These are phyloP conservation scores for Podarcis lilfordi DNA, from an alignment of 2,797 vertebrate genomes.

Conservation along the genomic window DNA sequence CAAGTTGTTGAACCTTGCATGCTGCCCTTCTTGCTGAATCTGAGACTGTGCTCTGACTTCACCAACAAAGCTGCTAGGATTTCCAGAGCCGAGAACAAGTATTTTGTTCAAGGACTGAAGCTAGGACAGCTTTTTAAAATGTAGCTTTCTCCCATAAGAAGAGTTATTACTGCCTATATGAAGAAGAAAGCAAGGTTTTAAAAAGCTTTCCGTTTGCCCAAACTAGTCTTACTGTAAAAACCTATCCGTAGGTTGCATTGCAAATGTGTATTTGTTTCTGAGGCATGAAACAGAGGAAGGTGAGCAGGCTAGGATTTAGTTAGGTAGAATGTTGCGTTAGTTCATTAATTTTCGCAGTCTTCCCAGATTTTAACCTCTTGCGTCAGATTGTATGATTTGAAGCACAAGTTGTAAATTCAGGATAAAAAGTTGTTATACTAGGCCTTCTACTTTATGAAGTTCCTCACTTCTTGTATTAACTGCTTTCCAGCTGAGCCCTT, in stretches of 20 bases:
- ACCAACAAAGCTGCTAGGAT: no score
- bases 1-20: no score
- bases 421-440: slow-evolving; percentile 63
- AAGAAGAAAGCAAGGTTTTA: slow-evolving; percentile 62
- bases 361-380: slow-evolving; percentile 49
- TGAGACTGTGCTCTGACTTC: no score
- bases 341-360: neutral
- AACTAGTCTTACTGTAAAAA: slow-evolving; percentile 52
- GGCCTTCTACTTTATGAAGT: slow-evolving; percentile 70
- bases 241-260: slow-evolving; percentile 46
- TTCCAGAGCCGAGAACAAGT: no score
- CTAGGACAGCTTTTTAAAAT: neutral
- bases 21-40: no score
- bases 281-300: neutral
- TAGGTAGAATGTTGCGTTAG: slow-evolving; percentile 42
- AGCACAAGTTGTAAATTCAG: slow-evolving; percentile 71
- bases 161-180: slow-evolving; percentile 62
- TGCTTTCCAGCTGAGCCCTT: slow-evolving; percentile 59
- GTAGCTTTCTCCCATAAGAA: slow-evolving; percentile 50
- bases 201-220: slow-evolving; percentile 62
- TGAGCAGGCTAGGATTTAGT: slow-evolving; percentile 4
- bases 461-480: slow-evolving; percentile 77
- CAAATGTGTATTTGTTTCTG: slow-evolving; percentile 16
- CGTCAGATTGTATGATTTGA: slow-evolving; percentile 61
- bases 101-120: no score